Evolutionary conservation across 2,113 vertebrate species (phyloP), one percentile per base, ranked within the genome.

Genomic region (Cryptomyrus ogoouensis): DNA sequence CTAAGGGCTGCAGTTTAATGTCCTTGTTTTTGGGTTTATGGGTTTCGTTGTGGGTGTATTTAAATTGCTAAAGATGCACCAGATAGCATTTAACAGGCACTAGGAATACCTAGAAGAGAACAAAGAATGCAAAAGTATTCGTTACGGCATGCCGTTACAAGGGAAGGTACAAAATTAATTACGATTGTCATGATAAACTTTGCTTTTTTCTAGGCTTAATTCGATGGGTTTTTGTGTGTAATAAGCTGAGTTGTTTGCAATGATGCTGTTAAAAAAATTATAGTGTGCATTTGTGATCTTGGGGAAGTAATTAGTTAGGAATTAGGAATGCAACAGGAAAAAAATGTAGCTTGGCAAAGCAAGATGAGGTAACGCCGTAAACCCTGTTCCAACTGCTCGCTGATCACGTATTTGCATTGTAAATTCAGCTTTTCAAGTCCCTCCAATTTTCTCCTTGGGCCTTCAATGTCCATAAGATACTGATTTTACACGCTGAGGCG

Each of bases 391-490:
- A 27, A 87, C 5, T 47, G 52, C 44, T 5, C 21, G 13, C 89
- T 9, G 46, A 50, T 27, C n/a, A 52, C n/a, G 62, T 87, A 77
- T 90, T n/a, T 77, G 83, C 66, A 90, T 88, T 80, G 47, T 77
- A 80, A 56, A 87, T 56, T 49, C 17, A 53, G 27, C 84, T 90
- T 90, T 77, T 88, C 85, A 88, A 53, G 21, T 87, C n/a, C 2
- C 8, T 87, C 85, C 66, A 80, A 80, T 88, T 74, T 49, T 27
- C 47, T 53, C 47, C 47, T 24, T 42, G 9, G 21, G 53, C 62
- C 74, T 90, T 90, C 52, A 87, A n/a, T 52, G 62, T 53, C 89
- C 83, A 42, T 88, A 88, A 53, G 56, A 50, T 53, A 88, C 62
- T 56, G 31, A 80, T 90, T 88, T 47, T 42, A 27, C 50, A 21